Conservation (phyloP, 2,797 vertebrate genomes). For the Chromobotia macracanthus region DNA sequence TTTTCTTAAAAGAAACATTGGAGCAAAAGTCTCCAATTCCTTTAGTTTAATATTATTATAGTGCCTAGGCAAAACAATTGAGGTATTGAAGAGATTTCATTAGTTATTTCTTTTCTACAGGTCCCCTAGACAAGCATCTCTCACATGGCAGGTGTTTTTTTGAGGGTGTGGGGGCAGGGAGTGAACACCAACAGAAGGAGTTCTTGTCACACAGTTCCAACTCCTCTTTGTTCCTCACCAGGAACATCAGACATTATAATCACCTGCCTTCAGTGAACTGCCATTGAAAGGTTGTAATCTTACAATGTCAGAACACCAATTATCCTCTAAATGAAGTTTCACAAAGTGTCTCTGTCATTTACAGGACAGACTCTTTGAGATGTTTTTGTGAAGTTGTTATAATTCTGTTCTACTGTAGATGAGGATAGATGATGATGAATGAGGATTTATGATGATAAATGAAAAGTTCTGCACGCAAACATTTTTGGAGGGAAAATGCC, state of each 20-base stretch:
- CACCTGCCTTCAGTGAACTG: slow-evolving; percentile 53
- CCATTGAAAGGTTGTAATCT: slow-evolving; percentile 55
- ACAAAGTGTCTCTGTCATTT: slow-evolving; percentile 58
- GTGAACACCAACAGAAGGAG: slow-evolving; percentile 6
- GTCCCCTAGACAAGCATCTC: slow-evolving; percentile 8
- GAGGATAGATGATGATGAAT: slow-evolving; percentile 61
- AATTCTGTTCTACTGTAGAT: slow-evolving; percentile 57
- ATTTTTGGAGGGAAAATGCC: slow-evolving; percentile 52
- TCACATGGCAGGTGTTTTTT: slow-evolving; percentile 32
- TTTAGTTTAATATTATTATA: neutral
- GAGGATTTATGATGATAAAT: too few species aligned
- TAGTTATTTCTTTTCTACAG: neutral
- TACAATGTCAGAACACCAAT: slow-evolving; percentile 58
- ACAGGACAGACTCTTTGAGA: slow-evolving; percentile 44
- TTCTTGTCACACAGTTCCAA: slow-evolving; percentile 61
- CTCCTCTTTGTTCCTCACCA: slow-evolving; percentile 55
- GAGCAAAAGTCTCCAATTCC: neutral
- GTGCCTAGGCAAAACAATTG: neutral
- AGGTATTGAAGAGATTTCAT: neutral
- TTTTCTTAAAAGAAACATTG: neutral
- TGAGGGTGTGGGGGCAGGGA: neutral
- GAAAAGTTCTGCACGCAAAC: too few species aligned
- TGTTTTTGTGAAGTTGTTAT: slow-evolving; percentile 49
- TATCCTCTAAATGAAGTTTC: slow-evolving; percentile 59
- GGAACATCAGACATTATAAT: slow-evolving; percentile 65